phyloP scores from a whole-genome alignment of 2,888 invertebrate species.

The Kryphioiulus occultus region DNA sequence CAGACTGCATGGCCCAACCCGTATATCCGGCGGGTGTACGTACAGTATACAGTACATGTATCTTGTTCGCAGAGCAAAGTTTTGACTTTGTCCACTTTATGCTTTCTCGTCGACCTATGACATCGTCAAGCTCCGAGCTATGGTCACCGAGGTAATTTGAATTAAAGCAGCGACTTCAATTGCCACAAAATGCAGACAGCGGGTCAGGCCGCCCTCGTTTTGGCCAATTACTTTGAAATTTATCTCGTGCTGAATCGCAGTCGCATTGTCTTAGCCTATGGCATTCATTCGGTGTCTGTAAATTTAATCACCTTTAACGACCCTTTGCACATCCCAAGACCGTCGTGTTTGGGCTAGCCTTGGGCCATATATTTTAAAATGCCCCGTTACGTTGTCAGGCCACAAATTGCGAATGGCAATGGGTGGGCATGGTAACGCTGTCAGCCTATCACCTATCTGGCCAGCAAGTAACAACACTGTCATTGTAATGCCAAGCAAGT shows the following conservation, averaged over 20 bases:
- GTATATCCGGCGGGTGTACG: too few relatives aligned
- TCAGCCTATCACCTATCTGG: not conserved
- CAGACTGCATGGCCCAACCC: not conserved
- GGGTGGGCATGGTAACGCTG: not conserved
- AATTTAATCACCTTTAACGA: conserved; percentile 26
- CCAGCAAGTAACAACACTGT: not conserved
- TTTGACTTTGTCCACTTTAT: not conserved
- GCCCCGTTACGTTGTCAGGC: not conserved
- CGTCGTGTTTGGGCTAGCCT: not conserved
- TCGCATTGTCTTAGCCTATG: not conserved
- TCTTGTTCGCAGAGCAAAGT: not conserved
- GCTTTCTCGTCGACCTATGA: not conserved
- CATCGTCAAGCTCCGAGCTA: not conserved
- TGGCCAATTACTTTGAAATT: not conserved
- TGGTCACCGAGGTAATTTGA: not conserved
- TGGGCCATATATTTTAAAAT: conserved; percentile 3
- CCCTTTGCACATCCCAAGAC: not conserved
- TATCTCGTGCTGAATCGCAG: not conserved
- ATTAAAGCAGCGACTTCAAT: not conserved
- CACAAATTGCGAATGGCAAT: not conserved
- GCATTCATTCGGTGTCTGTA: conserved; percentile 22
- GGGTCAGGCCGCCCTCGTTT: not conserved
- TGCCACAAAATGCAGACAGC: not conserved
- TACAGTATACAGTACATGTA: too few relatives aligned
- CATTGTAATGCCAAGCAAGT: not conserved